Evolutionary conservation across 2,888 invertebrate genomes (phyloP).

Genomic region (Drosophila mimetica): DNA sequence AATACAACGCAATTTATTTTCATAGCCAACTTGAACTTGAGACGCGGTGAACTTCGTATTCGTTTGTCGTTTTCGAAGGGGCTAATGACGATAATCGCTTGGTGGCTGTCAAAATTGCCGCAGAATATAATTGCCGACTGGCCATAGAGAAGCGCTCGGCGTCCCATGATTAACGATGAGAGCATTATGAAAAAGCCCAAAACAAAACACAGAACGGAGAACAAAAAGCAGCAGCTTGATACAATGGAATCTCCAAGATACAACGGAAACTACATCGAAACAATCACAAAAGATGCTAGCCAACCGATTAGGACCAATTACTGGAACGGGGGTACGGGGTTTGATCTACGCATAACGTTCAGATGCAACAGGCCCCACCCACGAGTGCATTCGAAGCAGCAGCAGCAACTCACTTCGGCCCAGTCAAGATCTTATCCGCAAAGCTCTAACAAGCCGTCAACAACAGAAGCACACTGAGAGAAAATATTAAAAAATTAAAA

Average conservation of each 20-base stretch:
- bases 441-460: constrained; percentile 53
- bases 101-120: constrained; percentile 74
- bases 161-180: constrained; percentile 73
- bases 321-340: constrained; percentile 20
- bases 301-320: constrained; percentile 79
- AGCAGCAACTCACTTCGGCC: constrained; percentile 54
- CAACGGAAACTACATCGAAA: constrained; percentile 70
- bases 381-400: constrained; percentile 54
- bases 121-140: constrained; percentile 68
- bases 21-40: constrained; percentile 65
- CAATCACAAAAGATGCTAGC: constrained; percentile 73
- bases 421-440: constrained; percentile 79
- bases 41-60: constrained; percentile 39
- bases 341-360: constrained; percentile 55
- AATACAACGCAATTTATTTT: constrained; percentile 29
- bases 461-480: constrained; percentile 35
- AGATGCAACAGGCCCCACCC: constrained; percentile 30
- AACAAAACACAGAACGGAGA: constrained; percentile 29
- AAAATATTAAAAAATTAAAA: neutral
- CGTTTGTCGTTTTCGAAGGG: constrained; percentile 23
- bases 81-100: constrained; percentile 73
- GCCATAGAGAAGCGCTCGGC: constrained; percentile 49
- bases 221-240: constrained; percentile 24
- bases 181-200: constrained; percentile 60
- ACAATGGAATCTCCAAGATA: constrained; percentile 73